These are phyloP conservation scores for Atta cephalotes DNA, from an alignment of 1,140 invertebrate species.

Conservation along the genomic window DNA sequence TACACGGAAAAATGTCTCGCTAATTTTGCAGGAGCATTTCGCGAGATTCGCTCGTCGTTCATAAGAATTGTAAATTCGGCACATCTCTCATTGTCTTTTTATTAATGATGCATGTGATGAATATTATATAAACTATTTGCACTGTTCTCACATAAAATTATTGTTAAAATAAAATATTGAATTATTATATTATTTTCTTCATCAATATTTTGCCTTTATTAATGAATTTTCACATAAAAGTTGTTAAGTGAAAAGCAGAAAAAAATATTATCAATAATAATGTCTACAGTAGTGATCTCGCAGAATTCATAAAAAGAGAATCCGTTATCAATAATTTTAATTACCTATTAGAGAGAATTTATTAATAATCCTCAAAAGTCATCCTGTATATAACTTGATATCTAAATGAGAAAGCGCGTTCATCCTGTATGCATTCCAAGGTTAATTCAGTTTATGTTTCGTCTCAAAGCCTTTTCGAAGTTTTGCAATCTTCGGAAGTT, in stretches of 20 bases:
- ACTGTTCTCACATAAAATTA: neutral
- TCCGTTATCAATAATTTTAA: constrained; percentile 4
- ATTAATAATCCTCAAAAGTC: neutral
- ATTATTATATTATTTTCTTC: constrained; percentile 14
- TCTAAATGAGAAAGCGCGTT: constrained; percentile 40
- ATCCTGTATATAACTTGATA: neutral
- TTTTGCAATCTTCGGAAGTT: constrained; percentile 69
- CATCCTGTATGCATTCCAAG: constrained; percentile 21
- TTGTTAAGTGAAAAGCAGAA: neutral
- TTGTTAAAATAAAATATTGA: neutral
- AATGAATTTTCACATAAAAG: neutral
- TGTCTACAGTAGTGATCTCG: neutral
- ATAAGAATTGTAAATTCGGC: constrained; percentile 66
- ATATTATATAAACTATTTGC: neutral
- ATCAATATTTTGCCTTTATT: neutral
- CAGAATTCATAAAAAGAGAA: neutral
- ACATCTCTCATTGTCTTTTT: neutral
- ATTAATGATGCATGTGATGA: neutral
- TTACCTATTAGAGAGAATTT: neutral
- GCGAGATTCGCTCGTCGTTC: constrained; percentile 45
- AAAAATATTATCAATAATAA: neutral
- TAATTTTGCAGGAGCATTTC: constrained; percentile 78
- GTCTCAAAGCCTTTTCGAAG: constrained; percentile 62
- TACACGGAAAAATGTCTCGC: constrained; percentile 72
- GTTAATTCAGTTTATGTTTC: constrained; percentile 68